Base-by-base conservation (phyloP, 2,797 vertebrate species). In the Podarcis siculus region DNA sequence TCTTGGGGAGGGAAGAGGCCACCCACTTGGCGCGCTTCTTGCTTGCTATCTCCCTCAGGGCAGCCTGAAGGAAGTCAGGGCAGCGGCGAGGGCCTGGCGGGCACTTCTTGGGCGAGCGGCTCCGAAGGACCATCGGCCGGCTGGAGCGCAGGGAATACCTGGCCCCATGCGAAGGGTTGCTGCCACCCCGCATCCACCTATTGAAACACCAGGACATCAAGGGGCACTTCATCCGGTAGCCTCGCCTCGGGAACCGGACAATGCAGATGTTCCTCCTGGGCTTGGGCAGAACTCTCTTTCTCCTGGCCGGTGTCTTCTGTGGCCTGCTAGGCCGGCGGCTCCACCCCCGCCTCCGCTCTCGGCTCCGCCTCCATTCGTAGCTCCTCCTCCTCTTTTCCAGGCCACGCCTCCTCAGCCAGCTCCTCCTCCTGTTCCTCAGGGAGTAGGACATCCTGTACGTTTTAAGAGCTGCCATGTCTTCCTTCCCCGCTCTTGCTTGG, bases 1-100 rank as follows among this genome's bases (percentile, higher is more conserved):
- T 79, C 2, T 76, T 76, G 55, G n/a, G 0, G 61, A 64, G 61
- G 1, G 37, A 17, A 12, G 15, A 0, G 0, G 3, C 0, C 1
- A 1, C 32, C 25, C 3, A 6, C 21, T 69, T 85, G 2, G 77
- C 1, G 1, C 1, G 13, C 30, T 80, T 80, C n/a, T 81, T 75
- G 13, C 15, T 69, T 0, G 73, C 69, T 55, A 85, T 15, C 55
- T 81, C 58, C 25, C 42, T 66, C 6, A 85, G 7, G n/a, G 78
- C 39, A 1, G 77, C 55, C 1, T 30, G 23, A 10, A 85, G n/a
- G 39, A 80, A 85, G 8, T 85, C 67, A 0, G 67, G 82, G 19
- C 67, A 85, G 0, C 66, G 69, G 2, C 77, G 15, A 0, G 49
- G 10, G 17, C 8, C 10, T 0, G 32, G 21, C 1, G 8, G 55